Percentiles rank a stretch among this genome's conserved stretches.
Evolutionary conservation across 2,113 vertebrate species (phyloP).

Genomic region (Lagenorhynchus albirostris): DNA sequence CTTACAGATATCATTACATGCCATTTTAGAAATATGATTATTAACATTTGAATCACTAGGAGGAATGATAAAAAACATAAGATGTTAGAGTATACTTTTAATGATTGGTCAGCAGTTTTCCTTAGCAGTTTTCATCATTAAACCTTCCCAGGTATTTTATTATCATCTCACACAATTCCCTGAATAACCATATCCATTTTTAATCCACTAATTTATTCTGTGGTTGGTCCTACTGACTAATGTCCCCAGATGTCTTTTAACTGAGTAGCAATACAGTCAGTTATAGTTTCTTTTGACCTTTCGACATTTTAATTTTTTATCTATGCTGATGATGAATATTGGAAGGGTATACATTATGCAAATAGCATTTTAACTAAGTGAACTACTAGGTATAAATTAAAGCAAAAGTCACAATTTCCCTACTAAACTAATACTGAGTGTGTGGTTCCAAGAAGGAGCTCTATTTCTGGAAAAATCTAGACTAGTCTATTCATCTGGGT

Average conservation of each 20-base stretch:
- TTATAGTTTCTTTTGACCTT: background rate
- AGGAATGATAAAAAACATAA: conserved; percentile 31
- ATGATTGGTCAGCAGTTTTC: conserved; percentile 63
- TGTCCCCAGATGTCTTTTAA: background rate
- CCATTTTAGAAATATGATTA: conserved; percentile 28
- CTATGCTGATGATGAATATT: background rate
- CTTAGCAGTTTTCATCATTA: conserved; percentile 63
- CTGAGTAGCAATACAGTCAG: background rate
- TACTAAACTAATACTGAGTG: background rate
- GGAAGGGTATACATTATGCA: background rate
- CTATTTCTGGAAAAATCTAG: background rate
- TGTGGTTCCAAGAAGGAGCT: background rate
- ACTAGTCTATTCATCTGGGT: background rate
- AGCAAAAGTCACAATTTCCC: background rate
- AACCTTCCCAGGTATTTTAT: conserved; percentile 63
- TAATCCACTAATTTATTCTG: conserved; percentile 64
- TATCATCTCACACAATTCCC: conserved; percentile 44
- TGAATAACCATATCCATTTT: conserved; percentile 42
- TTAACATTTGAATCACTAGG: conserved; percentile 31
- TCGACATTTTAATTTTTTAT: conserved; percentile 10
- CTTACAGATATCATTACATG: background rate
- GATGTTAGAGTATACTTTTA: conserved; percentile 48
- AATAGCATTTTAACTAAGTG: background rate
- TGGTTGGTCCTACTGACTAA: background rate
- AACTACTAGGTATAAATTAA: background rate